Percentiles rank a stretch among this genome's conserved stretches.
Conservation (phyloP, 1,140 invertebrate species). For the Neuroterus valhalla region DNA sequence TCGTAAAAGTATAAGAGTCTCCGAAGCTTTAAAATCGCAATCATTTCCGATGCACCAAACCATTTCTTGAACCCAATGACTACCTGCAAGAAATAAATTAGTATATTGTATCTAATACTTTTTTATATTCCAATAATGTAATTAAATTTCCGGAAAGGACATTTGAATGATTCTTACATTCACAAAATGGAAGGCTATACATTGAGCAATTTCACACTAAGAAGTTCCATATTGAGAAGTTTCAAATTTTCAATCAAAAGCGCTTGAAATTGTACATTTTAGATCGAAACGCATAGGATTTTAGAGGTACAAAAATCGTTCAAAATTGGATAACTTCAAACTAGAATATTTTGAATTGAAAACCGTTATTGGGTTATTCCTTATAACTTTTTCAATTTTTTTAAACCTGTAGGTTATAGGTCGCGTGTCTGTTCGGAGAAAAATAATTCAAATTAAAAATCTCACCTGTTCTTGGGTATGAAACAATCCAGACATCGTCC, state of each 20-base stretch:
- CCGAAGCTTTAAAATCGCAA: constrained; percentile 84
- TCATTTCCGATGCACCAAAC: constrained; percentile 89
- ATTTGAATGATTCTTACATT: no score
- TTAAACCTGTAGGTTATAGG: no score
- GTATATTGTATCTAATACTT: constrained; percentile 1
- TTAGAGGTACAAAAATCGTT: background rate
- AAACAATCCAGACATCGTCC: constrained; percentile 87
- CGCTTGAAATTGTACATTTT: constrained; percentile 29
- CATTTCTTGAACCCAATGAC: constrained; percentile 93
- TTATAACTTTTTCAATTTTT: no score
- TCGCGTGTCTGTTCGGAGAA: no score
- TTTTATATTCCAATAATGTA: constrained; percentile 3
- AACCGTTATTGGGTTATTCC: background rate
- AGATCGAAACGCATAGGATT: constrained; percentile 10
- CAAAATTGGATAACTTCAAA: no score
- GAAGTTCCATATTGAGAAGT: no score
- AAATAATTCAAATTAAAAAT: constrained; percentile 41
- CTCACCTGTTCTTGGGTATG: constrained; percentile 87
- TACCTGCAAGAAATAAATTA: constrained; percentile 77
- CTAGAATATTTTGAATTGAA: background rate
- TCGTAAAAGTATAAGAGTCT: constrained; percentile 79
- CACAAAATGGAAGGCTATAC: no score
- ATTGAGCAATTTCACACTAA: no score
- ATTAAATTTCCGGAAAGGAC: background rate
- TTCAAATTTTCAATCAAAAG: constrained; percentile 1